Conservation (phyloP, 1,140 invertebrate species). For the Notospermus geniculatus region DNA sequence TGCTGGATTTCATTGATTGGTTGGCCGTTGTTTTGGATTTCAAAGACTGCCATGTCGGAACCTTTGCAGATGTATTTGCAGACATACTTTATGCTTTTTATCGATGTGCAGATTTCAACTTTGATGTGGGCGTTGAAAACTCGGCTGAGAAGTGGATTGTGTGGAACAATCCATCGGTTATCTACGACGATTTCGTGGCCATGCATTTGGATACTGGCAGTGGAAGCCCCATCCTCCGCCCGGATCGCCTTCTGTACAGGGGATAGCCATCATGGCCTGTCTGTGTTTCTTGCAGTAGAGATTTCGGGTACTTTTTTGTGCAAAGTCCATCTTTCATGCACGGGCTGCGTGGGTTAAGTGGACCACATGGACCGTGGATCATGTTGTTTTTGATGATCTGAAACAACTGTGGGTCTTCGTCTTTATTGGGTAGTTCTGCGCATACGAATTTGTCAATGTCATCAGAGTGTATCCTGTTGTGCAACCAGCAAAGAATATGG, state of each 20-base stretch:
- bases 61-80: no score
- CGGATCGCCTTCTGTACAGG: not conserved
- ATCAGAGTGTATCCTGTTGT: slow-evolving; percentile 18
- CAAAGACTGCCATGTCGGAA: slow-evolving; percentile 24
- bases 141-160: slow-evolving; percentile 20
- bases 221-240: not conserved
- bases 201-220: not conserved
- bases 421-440: slow-evolving; percentile 17
- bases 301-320: slow-evolving; percentile 30
- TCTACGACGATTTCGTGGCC: slow-evolving; percentile 1
- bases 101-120: slow-evolving; percentile 25
- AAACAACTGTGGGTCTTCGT: slow-evolving; percentile 22
- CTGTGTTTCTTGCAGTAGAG: no score
- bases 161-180: slow-evolving; percentile 21
- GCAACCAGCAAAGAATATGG: no score
- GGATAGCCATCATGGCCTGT: no score
- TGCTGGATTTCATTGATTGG: no score
- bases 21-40: not conserved
- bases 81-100: slow-evolving; percentile 33
- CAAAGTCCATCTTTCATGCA: slow-evolving; percentile 34
- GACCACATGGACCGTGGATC: slow-evolving; percentile 30
- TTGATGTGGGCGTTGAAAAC: slow-evolving; percentile 30
- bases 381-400: slow-evolving; percentile 21
- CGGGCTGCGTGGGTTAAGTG: slow-evolving; percentile 13
- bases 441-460: slow-evolving; percentile 6